Evolutionary conservation across 2,888 invertebrate genomes (phyloP).

Genomic region (Nephrotoma flavescens): DNA sequence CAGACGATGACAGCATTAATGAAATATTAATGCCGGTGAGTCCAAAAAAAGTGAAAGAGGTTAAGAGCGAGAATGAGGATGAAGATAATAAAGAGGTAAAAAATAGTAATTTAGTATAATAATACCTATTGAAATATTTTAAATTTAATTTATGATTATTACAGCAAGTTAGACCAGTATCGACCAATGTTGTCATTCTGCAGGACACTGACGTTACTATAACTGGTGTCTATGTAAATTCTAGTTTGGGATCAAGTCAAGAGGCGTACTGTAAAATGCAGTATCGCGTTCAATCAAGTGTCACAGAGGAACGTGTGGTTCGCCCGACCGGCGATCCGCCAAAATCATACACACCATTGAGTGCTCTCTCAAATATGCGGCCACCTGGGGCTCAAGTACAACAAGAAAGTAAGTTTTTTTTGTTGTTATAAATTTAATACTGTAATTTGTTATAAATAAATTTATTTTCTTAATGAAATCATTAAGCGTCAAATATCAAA

Average conservation of each 20-base stretch:
- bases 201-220: constrained; percentile 80
- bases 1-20: constrained; percentile 7
- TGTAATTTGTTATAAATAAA: neutral
- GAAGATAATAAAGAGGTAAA: constrained; percentile 15
- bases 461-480: neutral
- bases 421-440: neutral
- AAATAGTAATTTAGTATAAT: neutral
- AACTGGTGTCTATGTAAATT: constrained; percentile 68
- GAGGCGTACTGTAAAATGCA: constrained; percentile 80
- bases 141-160: neutral
- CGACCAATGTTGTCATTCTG: constrained; percentile 53
- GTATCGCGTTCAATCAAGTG: constrained; percentile 75
- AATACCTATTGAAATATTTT: neutral
- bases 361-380: constrained; percentile 75
- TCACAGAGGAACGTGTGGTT: constrained; percentile 73
- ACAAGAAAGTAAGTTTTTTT: constrained; percentile 10
- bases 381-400: constrained; percentile 53
- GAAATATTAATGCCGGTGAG: neutral
- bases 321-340: constrained; percentile 31
- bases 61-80: constrained; percentile 12
- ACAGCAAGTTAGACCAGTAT: constrained; percentile 29
- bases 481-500: neutral
- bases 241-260: constrained; percentile 56
- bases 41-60: constrained; percentile 13
- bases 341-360: constrained; percentile 68